Base-by-base conservation (phyloP, 2,113 vertebrate species). In the Siphamia tubifer region DNA sequence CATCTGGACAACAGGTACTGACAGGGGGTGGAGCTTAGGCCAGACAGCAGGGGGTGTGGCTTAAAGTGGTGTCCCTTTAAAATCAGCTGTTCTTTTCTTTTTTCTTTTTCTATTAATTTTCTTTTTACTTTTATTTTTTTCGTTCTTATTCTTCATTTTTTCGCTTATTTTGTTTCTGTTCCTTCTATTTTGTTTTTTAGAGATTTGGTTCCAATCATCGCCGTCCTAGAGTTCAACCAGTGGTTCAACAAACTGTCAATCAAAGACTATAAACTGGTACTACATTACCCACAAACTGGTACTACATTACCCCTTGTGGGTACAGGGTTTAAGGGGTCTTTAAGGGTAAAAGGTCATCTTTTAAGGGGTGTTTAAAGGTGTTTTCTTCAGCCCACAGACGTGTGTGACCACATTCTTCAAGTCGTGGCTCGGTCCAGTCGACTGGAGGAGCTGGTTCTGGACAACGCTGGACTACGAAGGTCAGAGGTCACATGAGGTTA, bases 171-270 rank as follows among this genome's bases (percentile, higher is more conserved):
- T n/a, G n/a, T n/a, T n/a, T n/a, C n/a, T n/a, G 27, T 13, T 11
- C n/a, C 4, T 10, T 51, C 38, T 48, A 25, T 47, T 4, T 21
- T 6, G 16, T 13, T 82, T 47, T 44, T 28, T 90, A 99, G 97
- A 91, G 97, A 99, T 83, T 92, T 99, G 85, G 91, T 97, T 87
- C 93, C 95, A 24, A 98, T 99, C 84, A 91, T 97, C 35, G 94
- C 94, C 51, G 95, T 91, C 24, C 90, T 99, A 77, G 97, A 99
- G 58, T 94, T 94, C 79, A 99, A 98, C 89, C 96, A 96, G 84
- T 99, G 97, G 97, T 99, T 99, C 93, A 96, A 93, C 38, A 98
- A 96, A 80, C 91, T 98, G 60, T 96, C 93, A 44, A 89, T 93
- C 13, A 98, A 96, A 88, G 97, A 98, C 79, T 91, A 94, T 60